Conservation (phyloP, 2,113 vertebrate genomes). For the Ramphastos sulfuratus region DNA sequence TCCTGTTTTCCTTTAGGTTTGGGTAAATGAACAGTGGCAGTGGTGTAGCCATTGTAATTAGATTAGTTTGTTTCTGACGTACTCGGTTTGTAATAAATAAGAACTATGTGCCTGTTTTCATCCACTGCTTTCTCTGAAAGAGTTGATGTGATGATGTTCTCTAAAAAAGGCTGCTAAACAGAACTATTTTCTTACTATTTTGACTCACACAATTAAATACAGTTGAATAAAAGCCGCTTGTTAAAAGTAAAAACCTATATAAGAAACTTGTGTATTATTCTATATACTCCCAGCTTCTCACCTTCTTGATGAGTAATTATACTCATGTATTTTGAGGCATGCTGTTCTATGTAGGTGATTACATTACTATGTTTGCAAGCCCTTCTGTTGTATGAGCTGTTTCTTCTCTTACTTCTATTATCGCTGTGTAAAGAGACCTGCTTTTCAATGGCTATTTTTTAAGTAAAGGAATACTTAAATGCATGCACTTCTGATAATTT, state of each 20-base stretch:
- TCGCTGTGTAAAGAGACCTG: not conserved
- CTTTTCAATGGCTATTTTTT: not conserved
- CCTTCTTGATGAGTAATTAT: not conserved
- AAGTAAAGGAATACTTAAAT: not conserved
- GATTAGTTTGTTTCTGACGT: not conserved
- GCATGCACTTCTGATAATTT: not conserved
- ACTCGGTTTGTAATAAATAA: not conserved
- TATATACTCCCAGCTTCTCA: not conserved
- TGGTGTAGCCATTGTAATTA: not conserved
- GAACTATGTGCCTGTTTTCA: not conserved
- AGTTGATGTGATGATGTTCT: not conserved
- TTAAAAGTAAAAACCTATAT: not conserved
- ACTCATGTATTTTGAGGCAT: rapidly evolving
- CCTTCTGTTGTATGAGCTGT: not conserved
- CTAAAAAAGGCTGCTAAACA: not conserved
- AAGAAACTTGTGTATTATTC: not conserved
- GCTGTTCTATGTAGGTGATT: not conserved
- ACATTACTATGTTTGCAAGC: not conserved
- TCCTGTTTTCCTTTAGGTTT: not conserved
- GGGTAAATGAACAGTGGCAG: not conserved
- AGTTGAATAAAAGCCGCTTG: not conserved
- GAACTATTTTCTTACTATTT: not conserved
- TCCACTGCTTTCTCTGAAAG: not conserved
- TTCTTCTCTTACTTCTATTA: not conserved
- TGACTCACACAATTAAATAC: not conserved